Evolutionary conservation across 2,113 vertebrate species (phyloP).

Genomic region (Dermatemys mawii): DNA sequence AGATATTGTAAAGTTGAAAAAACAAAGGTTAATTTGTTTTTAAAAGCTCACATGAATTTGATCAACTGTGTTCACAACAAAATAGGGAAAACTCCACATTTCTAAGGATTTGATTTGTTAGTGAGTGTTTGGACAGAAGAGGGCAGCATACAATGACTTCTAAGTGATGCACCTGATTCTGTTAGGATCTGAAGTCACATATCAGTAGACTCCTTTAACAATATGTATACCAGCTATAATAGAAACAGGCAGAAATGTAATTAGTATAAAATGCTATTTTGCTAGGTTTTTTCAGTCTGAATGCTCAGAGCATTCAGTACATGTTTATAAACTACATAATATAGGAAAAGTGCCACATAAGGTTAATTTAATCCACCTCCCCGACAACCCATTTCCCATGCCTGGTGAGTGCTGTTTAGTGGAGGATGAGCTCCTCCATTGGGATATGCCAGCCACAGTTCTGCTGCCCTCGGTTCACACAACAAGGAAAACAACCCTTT

Average conservation of each 20-base stretch:
- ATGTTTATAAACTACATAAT: neutral
- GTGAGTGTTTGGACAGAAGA: neutral
- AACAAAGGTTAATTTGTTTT: neutral
- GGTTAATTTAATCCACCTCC: too few relatives aligned
- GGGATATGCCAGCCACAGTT: too few relatives aligned
- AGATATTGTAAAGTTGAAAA: neutral
- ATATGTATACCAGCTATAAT: neutral
- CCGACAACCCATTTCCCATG: too few relatives aligned
- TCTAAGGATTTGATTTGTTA: neutral
- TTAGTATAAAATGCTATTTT: neutral
- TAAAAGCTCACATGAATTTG: neutral
- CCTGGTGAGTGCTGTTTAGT: too few relatives aligned
- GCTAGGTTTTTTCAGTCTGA: neutral
- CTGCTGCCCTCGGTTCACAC: too few relatives aligned
- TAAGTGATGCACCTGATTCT: neutral
- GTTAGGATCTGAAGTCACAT: neutral
- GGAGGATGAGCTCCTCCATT: too few relatives aligned
- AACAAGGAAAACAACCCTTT: too few relatives aligned
- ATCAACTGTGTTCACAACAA: neutral
- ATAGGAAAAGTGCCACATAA: neutral
- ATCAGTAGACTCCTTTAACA: neutral
- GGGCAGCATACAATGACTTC: neutral
- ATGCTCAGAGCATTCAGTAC: neutral
- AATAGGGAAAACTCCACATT: neutral
- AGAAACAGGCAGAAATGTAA: neutral